Conservation (phyloP, 2,113 vertebrate species). For the Sceloporus tristichus region DNA sequence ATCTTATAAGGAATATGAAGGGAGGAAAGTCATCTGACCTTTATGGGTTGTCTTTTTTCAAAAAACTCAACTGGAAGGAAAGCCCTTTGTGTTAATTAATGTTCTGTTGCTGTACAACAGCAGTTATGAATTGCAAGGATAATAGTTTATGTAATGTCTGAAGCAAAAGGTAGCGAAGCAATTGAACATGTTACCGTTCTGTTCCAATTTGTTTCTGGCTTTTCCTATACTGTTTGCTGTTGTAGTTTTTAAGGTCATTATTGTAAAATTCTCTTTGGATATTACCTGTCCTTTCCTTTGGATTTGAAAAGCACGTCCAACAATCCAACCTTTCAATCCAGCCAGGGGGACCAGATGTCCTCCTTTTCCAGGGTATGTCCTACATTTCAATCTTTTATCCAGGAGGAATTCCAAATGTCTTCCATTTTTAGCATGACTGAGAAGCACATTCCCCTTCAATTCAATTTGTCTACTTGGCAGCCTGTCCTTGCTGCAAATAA, state of each 20-base stretch:
- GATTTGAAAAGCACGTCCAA: neutral
- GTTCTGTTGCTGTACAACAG: neutral
- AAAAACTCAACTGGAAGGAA: neutral
- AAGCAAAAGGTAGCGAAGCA: neutral
- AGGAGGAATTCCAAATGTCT: too few relatives aligned
- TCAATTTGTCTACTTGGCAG: too few relatives aligned
- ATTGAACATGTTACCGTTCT: neutral
- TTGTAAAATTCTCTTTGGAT: neutral
- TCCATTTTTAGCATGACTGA: too few relatives aligned
- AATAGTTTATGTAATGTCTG: neutral
- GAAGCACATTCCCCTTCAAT: too few relatives aligned
- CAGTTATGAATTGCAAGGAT: neutral
- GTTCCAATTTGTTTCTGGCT: neutral
- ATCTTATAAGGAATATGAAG: neutral
- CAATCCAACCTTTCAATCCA: too few relatives aligned
- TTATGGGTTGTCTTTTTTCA: neutral
- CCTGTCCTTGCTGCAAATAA: too few relatives aligned
- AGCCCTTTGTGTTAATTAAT: slow-evolving; percentile 12
- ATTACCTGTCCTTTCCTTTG: neutral
- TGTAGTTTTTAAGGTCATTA: neutral
- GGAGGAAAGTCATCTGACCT: neutral
- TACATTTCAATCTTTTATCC: too few relatives aligned
- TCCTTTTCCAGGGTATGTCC: too few relatives aligned
- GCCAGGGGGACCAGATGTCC: too few relatives aligned
- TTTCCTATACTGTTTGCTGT: neutral